Percentiles rank a stretch among this genome's conserved stretches.
Conservation (phyloP, 2,888 invertebrate species). For the Antheraea assamensis region DNA sequence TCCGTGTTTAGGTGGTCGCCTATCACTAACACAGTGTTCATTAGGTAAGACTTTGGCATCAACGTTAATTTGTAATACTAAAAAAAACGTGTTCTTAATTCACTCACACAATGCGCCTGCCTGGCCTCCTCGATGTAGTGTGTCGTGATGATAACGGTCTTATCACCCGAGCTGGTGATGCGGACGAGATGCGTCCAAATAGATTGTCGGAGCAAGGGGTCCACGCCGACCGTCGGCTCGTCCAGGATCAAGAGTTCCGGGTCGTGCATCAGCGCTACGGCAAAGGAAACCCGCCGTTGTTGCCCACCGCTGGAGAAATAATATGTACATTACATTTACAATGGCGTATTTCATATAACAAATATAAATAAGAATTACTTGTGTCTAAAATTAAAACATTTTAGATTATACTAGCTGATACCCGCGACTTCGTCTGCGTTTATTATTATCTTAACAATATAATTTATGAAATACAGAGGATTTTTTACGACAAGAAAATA, state of each 20-base stretch:
- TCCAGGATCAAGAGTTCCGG: constrained; percentile 95
- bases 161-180: constrained; percentile 93
- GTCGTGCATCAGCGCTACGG: constrained; percentile 95
- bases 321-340: neutral
- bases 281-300: constrained; percentile 94
- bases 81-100: neutral
- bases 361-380: too few relatives aligned
- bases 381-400: too few relatives aligned
- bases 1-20: too few relatives aligned
- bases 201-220: constrained; percentile 93
- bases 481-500: too few relatives aligned
- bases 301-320: constrained; percentile 89
- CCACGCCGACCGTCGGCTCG: constrained; percentile 96
- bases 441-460: too few relatives aligned
- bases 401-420: too few relatives aligned
- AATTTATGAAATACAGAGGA: too few relatives aligned
- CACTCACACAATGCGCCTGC: constrained; percentile 93
- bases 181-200: constrained; percentile 97
- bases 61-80: neutral
- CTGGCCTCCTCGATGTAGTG: constrained; percentile 96
- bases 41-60: neutral
- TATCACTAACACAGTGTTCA: too few relatives aligned
- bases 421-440: too few relatives aligned
- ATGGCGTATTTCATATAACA: too few relatives aligned
- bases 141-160: constrained; percentile 94